Percentiles rank a stretch among this genome's conserved stretches.
These are phyloP conservation scores for Drosophila auraria DNA, from an alignment of 1,140 invertebrate genomes.

Conservation along the genomic window DNA sequence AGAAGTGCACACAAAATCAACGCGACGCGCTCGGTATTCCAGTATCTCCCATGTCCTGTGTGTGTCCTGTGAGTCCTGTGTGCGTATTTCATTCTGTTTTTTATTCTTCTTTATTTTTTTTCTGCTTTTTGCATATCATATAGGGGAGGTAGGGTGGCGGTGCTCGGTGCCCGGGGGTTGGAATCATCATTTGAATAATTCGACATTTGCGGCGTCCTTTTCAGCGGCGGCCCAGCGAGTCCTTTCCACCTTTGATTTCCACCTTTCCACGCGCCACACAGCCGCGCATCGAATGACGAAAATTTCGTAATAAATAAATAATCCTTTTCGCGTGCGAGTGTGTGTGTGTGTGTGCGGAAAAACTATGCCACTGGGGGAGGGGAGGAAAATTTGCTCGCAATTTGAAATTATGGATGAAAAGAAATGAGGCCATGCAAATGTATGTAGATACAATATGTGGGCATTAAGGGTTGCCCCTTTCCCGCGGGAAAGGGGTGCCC, in stretches of 20 bases:
- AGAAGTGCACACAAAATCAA: slow-evolving; percentile 78
- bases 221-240: slow-evolving; percentile 7
- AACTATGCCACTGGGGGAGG: slow-evolving; percentile 55
- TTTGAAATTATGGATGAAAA: slow-evolving; percentile 73
- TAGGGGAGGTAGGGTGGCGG: slow-evolving; percentile 15
- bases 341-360: slow-evolving; percentile 49
- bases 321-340: slow-evolving; percentile 57
- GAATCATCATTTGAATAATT: slow-evolving; percentile 83
- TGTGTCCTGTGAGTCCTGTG: slow-evolving; percentile 18
- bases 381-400: slow-evolving; percentile 77
- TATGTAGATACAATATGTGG: slow-evolving; percentile 58
- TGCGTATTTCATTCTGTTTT: slow-evolving; percentile 50
- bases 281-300: slow-evolving; percentile 81
- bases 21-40: slow-evolving; percentile 40
- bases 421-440: slow-evolving; percentile 79
- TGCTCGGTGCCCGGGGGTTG: slow-evolving; percentile 53
- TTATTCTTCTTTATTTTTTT: slow-evolving; percentile 3
- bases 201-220: slow-evolving; percentile 73
- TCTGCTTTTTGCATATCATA: slow-evolving; percentile 68
- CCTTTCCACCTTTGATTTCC: slow-evolving; percentile 59
- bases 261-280: slow-evolving; percentile 74
- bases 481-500: background rate
- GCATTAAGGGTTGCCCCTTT: slow-evolving; percentile 39
- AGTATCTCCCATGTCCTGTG: slow-evolving; percentile 66
- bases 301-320: slow-evolving; percentile 83